These are phyloP conservation scores for Numenius phaeopus DNA, from an alignment of 2,797 vertebrate genomes.

Conservation along the genomic window DNA sequence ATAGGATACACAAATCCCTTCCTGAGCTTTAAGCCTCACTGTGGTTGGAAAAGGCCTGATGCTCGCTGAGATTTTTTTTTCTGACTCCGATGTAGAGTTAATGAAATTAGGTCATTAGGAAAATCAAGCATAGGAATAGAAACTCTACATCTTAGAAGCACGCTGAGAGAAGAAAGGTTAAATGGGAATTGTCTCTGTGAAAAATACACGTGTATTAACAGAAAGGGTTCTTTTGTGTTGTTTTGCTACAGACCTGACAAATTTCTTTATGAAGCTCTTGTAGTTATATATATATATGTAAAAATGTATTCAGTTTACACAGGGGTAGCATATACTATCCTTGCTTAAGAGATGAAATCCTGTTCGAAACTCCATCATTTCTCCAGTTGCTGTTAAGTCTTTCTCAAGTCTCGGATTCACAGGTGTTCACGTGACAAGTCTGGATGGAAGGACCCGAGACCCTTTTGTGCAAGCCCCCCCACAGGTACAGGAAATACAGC, in stretches of 20 bases:
- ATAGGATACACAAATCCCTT: background rate
- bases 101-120: background rate
- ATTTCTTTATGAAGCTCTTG: background rate
- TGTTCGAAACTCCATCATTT: too few relatives aligned
- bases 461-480: background rate
- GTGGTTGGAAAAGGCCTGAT: background rate
- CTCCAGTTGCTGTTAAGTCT: too few relatives aligned
- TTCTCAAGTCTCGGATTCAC: background rate
- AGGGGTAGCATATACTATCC: background rate
- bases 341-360: background rate
- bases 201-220: background rate
- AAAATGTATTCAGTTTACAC: background rate
- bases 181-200: background rate
- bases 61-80: background rate
- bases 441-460: background rate
- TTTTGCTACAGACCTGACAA: background rate
- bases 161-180: background rate
- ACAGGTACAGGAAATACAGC: background rate
- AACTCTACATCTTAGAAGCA: background rate
- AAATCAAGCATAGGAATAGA: background rate
- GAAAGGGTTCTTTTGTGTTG: background rate
- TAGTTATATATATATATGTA: background rate
- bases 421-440: background rate
- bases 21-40: background rate
- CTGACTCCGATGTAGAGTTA: background rate